A percentile compares a stretch with the other conserved stretches of the same genome.
phyloP scores from a whole-genome alignment of 2,888 invertebrate genomes.

The Nebria brevicollis region DNA sequence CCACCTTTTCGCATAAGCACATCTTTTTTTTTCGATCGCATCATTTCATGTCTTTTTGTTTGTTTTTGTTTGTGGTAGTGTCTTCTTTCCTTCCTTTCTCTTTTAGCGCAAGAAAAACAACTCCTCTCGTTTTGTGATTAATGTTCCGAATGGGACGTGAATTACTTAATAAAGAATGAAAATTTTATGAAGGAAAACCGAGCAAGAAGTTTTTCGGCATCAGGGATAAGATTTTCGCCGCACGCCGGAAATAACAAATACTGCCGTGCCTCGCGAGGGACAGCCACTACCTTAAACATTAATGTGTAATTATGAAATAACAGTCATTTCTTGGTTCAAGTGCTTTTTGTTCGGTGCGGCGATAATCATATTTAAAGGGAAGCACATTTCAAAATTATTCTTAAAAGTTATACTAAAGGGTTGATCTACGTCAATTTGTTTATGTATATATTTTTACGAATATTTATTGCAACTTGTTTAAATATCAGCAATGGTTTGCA shows the following conservation, averaged over 20 bases:
- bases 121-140: slow-evolving; percentile 42
- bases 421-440: not conserved
- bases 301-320: slow-evolving; percentile 46
- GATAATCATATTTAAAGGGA: not conserved
- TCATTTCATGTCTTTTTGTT: not conserved
- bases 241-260: slow-evolving; percentile 43
- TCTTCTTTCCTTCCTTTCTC: not conserved
- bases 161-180: slow-evolving; percentile 46
- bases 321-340: slow-evolving; percentile 7
- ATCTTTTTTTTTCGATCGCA: slow-evolving; percentile 6
- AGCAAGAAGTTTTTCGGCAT: slow-evolving; percentile 27
- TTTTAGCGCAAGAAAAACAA: slow-evolving; percentile 36
- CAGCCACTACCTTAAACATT: slow-evolving; percentile 32
- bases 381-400: not conserved
- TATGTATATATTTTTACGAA: not conserved
- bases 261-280: slow-evolving; percentile 22
- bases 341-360: slow-evolving; percentile 3
- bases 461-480: not conserved
- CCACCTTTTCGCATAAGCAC: not conserved
- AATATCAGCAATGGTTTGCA: not conserved
- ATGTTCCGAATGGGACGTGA: slow-evolving; percentile 44
- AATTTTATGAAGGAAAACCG: slow-evolving; percentile 40
- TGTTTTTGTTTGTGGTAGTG: not conserved
- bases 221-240: slow-evolving; percentile 34
- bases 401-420: not conserved